Percentiles rank a stretch among this genome's conserved stretches.
Conservation (phyloP, 2,113 vertebrate genomes). For the Nothobranchius furzeri region DNA sequence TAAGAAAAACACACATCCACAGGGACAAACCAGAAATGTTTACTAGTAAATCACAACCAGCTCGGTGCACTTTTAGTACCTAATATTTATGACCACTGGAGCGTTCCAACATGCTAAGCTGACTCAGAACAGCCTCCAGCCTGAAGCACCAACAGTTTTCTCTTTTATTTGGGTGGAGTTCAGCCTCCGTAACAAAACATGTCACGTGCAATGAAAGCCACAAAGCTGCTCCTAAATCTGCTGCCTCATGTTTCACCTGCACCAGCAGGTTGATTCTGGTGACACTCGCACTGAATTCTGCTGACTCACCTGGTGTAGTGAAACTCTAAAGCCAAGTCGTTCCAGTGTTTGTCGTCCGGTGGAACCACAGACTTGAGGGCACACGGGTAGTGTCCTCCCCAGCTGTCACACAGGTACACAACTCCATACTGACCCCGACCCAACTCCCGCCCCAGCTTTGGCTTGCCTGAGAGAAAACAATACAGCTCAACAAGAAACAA, state of each 20-base stretch:
- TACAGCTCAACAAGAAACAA: background rate
- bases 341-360: slow-evolving; percentile 99
- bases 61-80: background rate
- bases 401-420: slow-evolving; percentile 94
- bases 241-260: background rate
- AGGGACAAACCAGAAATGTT: background rate
- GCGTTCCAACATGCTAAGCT: background rate
- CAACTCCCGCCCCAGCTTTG: slow-evolving; percentile 91
- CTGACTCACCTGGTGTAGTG: slow-evolving; percentile 92
- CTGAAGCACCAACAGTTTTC: slow-evolving; percentile 17
- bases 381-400: slow-evolving; percentile 93
- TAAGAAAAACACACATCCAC: slow-evolving; percentile 51
- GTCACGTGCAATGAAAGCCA: background rate
- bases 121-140: slow-evolving; percentile 20
- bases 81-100: background rate
- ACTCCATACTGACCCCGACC: slow-evolving; percentile 97
- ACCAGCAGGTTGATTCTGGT: too few relatives aligned
- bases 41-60: background rate
- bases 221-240: background rate
- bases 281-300: background rate
- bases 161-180: slow-evolving; percentile 6
- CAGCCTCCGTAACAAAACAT: background rate
- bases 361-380: slow-evolving; percentile 97
- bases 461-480: slow-evolving; percentile 83
- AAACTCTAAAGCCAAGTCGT: slow-evolving; percentile 96